Percentiles rank a stretch among this genome's conserved stretches.
phyloP scores from a whole-genome alignment of 2,888 invertebrate species.

The Perithous albicinctus region DNA sequence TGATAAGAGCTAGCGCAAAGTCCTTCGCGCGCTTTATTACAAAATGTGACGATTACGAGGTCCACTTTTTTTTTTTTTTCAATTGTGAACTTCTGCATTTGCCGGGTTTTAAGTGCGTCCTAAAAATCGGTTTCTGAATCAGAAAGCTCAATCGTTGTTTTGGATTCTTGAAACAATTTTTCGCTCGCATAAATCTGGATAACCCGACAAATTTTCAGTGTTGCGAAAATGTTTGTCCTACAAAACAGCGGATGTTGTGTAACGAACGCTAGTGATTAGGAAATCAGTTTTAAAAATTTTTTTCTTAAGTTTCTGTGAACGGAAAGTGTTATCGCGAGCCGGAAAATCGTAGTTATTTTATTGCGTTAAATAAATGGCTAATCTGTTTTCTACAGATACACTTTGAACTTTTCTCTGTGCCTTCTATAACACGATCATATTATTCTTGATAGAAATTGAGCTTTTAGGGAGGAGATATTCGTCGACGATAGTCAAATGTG shows the following conservation, averaged over 20 bases:
- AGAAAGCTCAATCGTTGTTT: neutral
- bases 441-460: constrained; percentile 83
- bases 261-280: neutral
- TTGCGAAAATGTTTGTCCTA: neutral
- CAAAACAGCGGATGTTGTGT: neutral
- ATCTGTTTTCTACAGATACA: constrained; percentile 93
- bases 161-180: neutral
- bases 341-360: constrained; percentile 38
- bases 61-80: constrained; percentile 3
- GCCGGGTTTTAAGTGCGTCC: neutral
- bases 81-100: neutral
- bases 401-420: constrained; percentile 89
- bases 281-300: neutral
- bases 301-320: no score
- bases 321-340: neutral
- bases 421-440: constrained; percentile 95
- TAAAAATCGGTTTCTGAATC: neutral
- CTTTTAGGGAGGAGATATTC: neutral
- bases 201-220: neutral
- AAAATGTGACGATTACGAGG: neutral
- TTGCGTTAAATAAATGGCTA: constrained; percentile 90
- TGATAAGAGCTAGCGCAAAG: neutral
- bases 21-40: neutral
- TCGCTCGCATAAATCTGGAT: neutral
- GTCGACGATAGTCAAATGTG: neutral